Conservation (phyloP, 2,113 vertebrate genomes). For the Bufo bufo region DNA sequence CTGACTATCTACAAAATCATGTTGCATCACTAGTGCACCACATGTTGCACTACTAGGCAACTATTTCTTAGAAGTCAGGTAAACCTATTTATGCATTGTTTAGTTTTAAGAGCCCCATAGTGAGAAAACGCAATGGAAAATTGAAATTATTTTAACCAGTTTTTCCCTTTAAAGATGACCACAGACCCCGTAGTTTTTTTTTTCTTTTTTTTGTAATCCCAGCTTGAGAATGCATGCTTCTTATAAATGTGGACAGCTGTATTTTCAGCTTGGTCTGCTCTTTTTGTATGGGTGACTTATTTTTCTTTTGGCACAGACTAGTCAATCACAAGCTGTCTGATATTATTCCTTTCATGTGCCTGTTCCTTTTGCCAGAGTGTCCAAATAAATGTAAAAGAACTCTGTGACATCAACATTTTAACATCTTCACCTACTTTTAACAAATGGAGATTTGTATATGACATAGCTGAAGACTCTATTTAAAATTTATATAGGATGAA, state of each 20-base stretch:
- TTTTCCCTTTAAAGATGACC: not conserved
- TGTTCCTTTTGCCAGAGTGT: not conserved
- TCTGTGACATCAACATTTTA: not conserved
- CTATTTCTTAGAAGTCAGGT: too few species aligned
- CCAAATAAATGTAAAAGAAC: slow-evolving; percentile 26
- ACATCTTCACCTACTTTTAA: not conserved
- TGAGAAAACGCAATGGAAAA: too few species aligned
- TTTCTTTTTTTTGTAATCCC: not conserved
- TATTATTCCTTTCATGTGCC: slow-evolving; percentile 29
- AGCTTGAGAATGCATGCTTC: slow-evolving; percentile 8
- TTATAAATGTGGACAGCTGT: slow-evolving; percentile 1
- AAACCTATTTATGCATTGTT: too few species aligned
- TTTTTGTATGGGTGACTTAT: slow-evolving; percentile 50
- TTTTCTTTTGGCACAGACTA: slow-evolving; percentile 52
- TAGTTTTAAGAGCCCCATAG: too few species aligned
- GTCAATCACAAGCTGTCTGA: slow-evolving; percentile 54
- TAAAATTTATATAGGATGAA: not conserved
- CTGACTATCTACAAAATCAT: too few species aligned
- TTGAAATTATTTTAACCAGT: too few species aligned
- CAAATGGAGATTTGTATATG: not conserved
- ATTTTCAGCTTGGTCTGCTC: slow-evolving; percentile 47
- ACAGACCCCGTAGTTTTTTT: not conserved
- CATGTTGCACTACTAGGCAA: too few species aligned
- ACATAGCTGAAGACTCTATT: not conserved
- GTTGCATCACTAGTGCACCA: too few species aligned